These are phyloP conservation scores for Nomada flava DNA, from an alignment of 2,888 invertebrate species.

Conservation along the genomic window DNA sequence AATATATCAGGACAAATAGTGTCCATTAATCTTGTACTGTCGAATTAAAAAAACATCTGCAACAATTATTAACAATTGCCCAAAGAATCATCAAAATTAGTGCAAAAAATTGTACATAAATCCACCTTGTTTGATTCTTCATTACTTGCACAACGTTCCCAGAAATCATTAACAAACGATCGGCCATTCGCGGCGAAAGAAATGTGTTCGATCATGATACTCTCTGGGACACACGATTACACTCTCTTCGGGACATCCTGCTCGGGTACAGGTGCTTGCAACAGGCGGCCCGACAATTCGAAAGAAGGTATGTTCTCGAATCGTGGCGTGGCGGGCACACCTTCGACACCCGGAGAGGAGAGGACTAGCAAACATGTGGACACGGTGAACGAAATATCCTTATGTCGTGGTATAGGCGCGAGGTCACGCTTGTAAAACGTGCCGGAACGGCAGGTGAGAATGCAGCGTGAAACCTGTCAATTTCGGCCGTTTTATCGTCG, in stretches of 20 bases:
- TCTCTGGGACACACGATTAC: slow-evolving; percentile 40
- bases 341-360: slow-evolving; percentile 50
- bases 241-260: slow-evolving; percentile 66
- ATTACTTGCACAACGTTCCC: no score
- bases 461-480: slow-evolving; percentile 67
- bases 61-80: no score
- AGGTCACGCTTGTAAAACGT: slow-evolving; percentile 42
- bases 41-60: no score
- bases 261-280: slow-evolving; percentile 70
- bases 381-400: slow-evolving; percentile 30
- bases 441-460: slow-evolving; percentile 69
- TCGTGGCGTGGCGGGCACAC: slow-evolving; percentile 57
- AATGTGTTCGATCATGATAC: slow-evolving; percentile 2
- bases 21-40: no score
- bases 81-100: no score
- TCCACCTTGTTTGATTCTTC: no score
- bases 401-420: slow-evolving; percentile 46
- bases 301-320: slow-evolving; percentile 65
- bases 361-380: slow-evolving; percentile 62
- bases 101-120: no score
- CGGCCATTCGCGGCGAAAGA: not conserved
- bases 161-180: not conserved
- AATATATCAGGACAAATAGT: no score
- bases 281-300: slow-evolving; percentile 68
- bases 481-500: slow-evolving; percentile 67